Percentiles rank a stretch among this genome's conserved stretches.
Conservation (phyloP, 2,797 vertebrate species). For the Huso huso region DNA sequence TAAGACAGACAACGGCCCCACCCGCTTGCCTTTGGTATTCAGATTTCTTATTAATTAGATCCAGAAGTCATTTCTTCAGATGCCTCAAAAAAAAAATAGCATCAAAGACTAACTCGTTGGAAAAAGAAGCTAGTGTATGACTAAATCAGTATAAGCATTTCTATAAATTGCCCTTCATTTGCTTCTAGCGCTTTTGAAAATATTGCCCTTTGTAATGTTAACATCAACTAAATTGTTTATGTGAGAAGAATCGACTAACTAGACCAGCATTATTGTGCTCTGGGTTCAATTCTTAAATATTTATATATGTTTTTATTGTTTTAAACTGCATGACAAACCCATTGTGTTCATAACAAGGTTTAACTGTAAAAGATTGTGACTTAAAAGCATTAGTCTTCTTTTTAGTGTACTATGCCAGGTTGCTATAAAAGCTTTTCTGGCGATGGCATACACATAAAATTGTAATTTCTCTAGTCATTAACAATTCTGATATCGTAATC, state of each 20-base stretch:
- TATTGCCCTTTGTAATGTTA: background rate
- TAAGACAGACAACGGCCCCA: too few relatives aligned
- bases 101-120: too few relatives aligned
- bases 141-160: background rate
- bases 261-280: too few relatives aligned
- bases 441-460: background rate
- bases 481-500: conserved; percentile 8
- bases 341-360: conserved; percentile 1
- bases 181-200: background rate
- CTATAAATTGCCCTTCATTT: background rate
- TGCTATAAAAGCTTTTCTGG: background rate
- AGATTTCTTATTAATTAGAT: background rate
- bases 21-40: too few relatives aligned
- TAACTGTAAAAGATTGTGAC: background rate
- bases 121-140: background rate
- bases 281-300: too few relatives aligned
- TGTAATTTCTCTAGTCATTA: background rate
- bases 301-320: background rate
- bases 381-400: background rate
- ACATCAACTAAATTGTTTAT: background rate
- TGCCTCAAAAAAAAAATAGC: background rate
- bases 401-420: background rate
- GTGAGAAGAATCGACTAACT: background rate
- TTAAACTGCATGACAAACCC: background rate
- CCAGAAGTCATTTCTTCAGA: background rate